Evolutionary conservation across 2,797 vertebrate species (phyloP).

Genomic region (Picus viridis): DNA sequence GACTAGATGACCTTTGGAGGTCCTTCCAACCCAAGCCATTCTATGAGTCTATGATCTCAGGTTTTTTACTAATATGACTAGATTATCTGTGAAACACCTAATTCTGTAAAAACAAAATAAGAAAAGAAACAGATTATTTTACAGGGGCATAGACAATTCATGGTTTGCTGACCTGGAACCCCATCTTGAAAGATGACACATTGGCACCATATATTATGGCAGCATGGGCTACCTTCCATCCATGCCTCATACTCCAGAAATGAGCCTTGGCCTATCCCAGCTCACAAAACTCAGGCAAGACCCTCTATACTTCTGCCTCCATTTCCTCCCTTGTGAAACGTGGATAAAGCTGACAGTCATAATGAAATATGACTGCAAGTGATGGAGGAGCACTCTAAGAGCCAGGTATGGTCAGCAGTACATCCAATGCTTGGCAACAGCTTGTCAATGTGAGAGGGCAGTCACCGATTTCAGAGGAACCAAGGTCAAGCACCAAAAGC

Average conservation of each 20-base stretch:
- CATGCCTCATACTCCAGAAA: neutral
- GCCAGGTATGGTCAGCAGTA: neutral
- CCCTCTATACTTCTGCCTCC: neutral
- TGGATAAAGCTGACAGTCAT: neutral
- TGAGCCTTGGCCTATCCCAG: neutral
- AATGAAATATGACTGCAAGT: neutral
- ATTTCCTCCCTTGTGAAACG: neutral
- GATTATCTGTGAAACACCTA: neutral
- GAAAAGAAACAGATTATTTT: neutral
- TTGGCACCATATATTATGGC: rapidly evolving
- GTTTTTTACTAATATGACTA: neutral
- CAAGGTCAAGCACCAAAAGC: neutral
- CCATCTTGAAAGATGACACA: rapidly evolving
- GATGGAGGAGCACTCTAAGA: neutral
- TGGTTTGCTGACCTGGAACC: neutral
- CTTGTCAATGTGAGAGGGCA: neutral
- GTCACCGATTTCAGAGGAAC: neutral
- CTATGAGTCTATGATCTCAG: neutral
- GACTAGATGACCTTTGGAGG: too few species aligned
- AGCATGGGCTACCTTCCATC: neutral
- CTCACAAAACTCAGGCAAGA: neutral
- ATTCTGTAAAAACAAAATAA: neutral
- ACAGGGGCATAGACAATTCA: neutral
- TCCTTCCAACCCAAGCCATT: too few species aligned
- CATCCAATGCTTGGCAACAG: neutral